Conservation (phyloP, 2,888 invertebrate species). For the Ametastegia equiseti region DNA sequence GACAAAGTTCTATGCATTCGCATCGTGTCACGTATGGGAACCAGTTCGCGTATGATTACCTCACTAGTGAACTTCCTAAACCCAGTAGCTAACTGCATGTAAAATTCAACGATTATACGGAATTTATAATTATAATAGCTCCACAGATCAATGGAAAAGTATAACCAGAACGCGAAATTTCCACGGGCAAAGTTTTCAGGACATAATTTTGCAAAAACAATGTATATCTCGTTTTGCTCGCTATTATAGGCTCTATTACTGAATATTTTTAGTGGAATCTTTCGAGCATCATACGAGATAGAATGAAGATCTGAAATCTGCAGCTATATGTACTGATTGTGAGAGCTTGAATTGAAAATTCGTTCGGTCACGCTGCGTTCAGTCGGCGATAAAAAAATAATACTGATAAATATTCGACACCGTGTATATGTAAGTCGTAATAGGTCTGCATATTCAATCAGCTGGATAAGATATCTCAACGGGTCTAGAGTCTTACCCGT, state of each 20-base stretch:
- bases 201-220: not conserved
- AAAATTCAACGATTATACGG: conserved; percentile 1
- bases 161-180: not conserved
- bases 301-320: not conserved
- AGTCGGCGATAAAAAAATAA: not conserved
- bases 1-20: conserved; percentile 33
- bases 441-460: conserved; percentile 7
- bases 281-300: not conserved
- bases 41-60: not conserved
- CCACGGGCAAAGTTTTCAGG: not conserved
- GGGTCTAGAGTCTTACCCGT: not conserved
- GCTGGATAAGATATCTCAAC: conserved; percentile 10
- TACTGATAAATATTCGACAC: conserved; percentile 5
- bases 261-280: no score
- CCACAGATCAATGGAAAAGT: not conserved
- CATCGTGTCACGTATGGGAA: conserved; percentile 14
- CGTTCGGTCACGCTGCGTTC: not conserved
- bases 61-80: not conserved
- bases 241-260: not conserved
- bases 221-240: conserved; percentile 2
- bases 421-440: not conserved
- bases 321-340: not conserved
- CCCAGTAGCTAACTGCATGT: not conserved
- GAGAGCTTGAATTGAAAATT: not conserved
- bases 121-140: conserved; percentile 14